Base-by-base conservation (phyloP, 23 tunicate genomes). In the Corella eumyota region DNA sequence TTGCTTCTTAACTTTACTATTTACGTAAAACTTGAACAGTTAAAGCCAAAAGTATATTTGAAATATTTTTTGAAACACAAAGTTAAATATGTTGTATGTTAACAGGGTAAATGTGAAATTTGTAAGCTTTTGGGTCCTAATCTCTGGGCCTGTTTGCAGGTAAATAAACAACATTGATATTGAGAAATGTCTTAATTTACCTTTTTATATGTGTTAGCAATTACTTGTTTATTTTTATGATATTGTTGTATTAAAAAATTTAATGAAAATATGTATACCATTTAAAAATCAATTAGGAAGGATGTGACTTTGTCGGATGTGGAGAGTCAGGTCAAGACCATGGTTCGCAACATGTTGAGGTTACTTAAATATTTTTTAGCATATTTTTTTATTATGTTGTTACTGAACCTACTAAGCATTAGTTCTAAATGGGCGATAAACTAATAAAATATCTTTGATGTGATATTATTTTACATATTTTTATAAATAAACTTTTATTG, bases 261-360 rank as follows among this genome's bases (percentile, higher is more conserved):
- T 21, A 53, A 53, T 11, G n/a, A 53, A 21, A 20, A 21, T 11
- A 13, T 44, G 49, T 13, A 13, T 13, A 44, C 13, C 13, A 7
- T 53, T 9, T 53, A 53, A 7, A 19, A 23, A 6, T 58, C n/a
- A 15, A 6, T 6, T 59, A 83, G 93, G 72, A 64, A 51, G 61
- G 50, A 46, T 85, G 95, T 57, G 25, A 57, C 4, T 85, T 69
- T 76, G 71, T 67, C 57, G 95, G 95, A 1, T 85, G 95, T 37
- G 74, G 83, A 55, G 59, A 52, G 22, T 36, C 67, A 9, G 20
- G n/a, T 19, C 51, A 76, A n/a, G 84, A 85, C 34, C 95, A 85
- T 52, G 73, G 73, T 5, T 34, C 80, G 34, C 58, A 70, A 34
- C 95, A 85, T 57, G 61, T 25, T 30, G 54, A 81, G 69, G 91